These are phyloP conservation scores for Drosophila pruinosa DNA, from an alignment of 1,140 invertebrate species.

Conservation along the genomic window DNA sequence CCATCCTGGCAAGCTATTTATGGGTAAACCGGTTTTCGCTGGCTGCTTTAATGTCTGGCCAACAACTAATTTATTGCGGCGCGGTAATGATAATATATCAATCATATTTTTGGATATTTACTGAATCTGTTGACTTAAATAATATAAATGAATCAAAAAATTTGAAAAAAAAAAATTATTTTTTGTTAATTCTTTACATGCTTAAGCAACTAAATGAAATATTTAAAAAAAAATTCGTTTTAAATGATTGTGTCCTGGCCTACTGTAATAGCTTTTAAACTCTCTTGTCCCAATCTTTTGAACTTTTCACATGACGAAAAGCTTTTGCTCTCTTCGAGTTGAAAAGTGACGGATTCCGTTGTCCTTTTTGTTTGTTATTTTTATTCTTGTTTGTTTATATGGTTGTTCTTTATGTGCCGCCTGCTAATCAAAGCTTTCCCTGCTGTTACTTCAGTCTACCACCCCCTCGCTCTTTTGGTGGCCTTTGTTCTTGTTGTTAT, in stretches of 20 bases:
- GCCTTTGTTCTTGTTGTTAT: constrained; percentile 29
- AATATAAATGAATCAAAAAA: constrained; percentile 4
- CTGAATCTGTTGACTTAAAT: neutral
- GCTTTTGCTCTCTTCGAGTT: constrained; percentile 8
- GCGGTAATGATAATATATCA: constrained; percentile 71
- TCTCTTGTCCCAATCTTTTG: neutral
- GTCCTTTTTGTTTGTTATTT: constrained; percentile 39
- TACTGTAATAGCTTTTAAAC: constrained; percentile 23
- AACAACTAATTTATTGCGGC: constrained; percentile 55
- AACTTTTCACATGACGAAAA: neutral
- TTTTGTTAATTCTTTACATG: neutral
- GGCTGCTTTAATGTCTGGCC: constrained; percentile 36
- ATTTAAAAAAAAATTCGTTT: neutral
- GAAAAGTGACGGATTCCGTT: constrained; percentile 37
- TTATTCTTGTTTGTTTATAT: constrained; percentile 31
- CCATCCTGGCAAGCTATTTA: constrained; percentile 79
- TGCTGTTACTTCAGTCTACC: constrained; percentile 39
- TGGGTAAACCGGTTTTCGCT: constrained; percentile 66
- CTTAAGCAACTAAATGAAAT: neutral
- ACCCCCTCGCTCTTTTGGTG: neutral
- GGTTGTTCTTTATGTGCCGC: constrained; percentile 29
- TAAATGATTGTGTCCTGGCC: neutral
- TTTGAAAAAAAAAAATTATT: constrained; percentile 6
- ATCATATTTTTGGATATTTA: constrained; percentile 43
- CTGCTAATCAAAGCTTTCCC: constrained; percentile 67